These are phyloP conservation scores for Scaptomyza montana DNA, from an alignment of 1,140 invertebrate genomes.

Conservation along the genomic window DNA sequence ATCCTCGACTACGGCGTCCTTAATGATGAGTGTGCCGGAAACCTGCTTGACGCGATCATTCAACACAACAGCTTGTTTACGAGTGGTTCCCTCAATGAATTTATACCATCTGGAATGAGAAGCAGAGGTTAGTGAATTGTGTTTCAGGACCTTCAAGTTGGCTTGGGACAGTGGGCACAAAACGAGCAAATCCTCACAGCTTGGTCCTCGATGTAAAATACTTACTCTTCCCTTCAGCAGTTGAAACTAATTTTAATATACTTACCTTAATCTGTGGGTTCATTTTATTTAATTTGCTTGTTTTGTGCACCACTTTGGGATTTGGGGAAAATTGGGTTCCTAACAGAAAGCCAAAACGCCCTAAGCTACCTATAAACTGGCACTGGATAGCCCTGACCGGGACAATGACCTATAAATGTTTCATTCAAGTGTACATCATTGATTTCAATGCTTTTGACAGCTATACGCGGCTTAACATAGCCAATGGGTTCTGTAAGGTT, in stretches of 20 bases:
- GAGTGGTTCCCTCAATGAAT: conserved; percentile 92
- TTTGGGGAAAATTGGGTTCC: conserved; percentile 7
- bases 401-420: conserved; percentile 85
- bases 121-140: background rate
- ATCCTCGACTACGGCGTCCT: conserved; percentile 94
- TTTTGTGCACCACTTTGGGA: conserved; percentile 52
- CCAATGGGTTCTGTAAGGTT: conserved; percentile 70
- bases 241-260: conserved; percentile 16
- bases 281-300: conserved; percentile 31
- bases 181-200: conserved; percentile 44
- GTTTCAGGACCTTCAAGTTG: background rate
- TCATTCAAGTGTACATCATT: conserved; percentile 52
- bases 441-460: conserved; percentile 74
- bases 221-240: background rate
- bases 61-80: conserved; percentile 92
- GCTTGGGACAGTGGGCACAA: conserved; percentile 48
- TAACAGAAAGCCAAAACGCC: conserved; percentile 29
- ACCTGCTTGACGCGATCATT: conserved; percentile 95
- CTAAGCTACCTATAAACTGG: conserved; percentile 88
- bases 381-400: conserved; percentile 88
- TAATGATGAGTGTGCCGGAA: conserved; percentile 96
- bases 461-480: conserved; percentile 70
- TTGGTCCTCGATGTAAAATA: background rate
- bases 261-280: conserved; percentile 46
- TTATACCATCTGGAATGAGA: conserved; percentile 94